Evolutionary conservation across 1,140 invertebrate species (phyloP).

Genomic region (Ectropis grisescens): DNA sequence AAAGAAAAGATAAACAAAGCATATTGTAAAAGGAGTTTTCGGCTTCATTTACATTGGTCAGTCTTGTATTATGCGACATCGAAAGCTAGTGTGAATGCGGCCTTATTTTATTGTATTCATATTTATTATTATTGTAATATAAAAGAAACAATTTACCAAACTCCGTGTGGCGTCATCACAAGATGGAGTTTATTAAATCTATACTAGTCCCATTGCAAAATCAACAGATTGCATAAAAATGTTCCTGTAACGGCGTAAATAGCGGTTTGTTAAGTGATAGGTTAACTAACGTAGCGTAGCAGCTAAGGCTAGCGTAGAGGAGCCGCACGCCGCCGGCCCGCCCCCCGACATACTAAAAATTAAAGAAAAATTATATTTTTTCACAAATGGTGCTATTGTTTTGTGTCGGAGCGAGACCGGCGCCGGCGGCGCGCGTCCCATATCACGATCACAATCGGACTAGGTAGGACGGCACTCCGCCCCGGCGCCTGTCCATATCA

Average conservation of each 20-base stretch:
- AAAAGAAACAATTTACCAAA: constrained; percentile 24
- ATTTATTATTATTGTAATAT: constrained; percentile 25
- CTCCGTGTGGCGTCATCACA: constrained; percentile 44
- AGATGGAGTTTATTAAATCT: constrained; percentile 42
- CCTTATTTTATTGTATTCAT: constrained; percentile 46
- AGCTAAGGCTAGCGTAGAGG: no score
- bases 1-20: constrained; percentile 20
- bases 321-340: no score
- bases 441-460: constrained; percentile 31
- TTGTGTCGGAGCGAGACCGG: constrained; percentile 24
- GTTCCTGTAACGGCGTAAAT: constrained; percentile 65
- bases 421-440: constrained; percentile 20
- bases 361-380: constrained; percentile 48
- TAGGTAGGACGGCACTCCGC: no score
- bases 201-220: constrained; percentile 64
- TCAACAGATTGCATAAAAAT: constrained; percentile 61
- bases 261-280: constrained; percentile 45
- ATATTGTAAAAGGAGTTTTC: constrained; percentile 44
- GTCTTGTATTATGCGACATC: constrained; percentile 42
- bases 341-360: no score
- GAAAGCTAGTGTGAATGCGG: constrained; percentile 57
- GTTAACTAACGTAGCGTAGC: constrained; percentile 31
- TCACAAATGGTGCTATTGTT: constrained; percentile 65
- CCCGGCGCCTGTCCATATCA: no score
- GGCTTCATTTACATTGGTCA: constrained; percentile 51